Percentiles rank a stretch among this genome's conserved stretches.
These are phyloP conservation scores for Habrosyne pyritoides DNA, from an alignment of 2,888 invertebrate genomes.

Conservation along the genomic window DNA sequence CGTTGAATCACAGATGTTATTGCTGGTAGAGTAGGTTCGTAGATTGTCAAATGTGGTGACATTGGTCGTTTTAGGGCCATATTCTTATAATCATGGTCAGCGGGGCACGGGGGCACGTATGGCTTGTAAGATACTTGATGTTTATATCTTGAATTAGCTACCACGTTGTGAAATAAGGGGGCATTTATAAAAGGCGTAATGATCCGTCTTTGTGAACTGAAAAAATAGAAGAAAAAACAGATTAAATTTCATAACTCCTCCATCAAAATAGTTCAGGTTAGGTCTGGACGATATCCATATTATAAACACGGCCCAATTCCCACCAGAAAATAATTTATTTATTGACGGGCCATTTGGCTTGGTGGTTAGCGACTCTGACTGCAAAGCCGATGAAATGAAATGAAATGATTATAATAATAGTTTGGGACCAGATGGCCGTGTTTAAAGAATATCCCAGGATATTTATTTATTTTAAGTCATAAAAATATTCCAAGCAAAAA, in stretches of 20 bases:
- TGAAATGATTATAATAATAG: too few relatives aligned
- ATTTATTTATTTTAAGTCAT: too few relatives aligned
- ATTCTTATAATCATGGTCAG: slow-evolving; percentile 88
- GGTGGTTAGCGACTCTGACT: too few relatives aligned
- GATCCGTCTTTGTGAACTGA: neutral
- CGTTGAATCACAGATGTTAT: slow-evolving; percentile 93
- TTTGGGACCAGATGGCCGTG: too few relatives aligned
- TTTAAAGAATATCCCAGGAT: too few relatives aligned
- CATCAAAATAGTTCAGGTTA: too few relatives aligned
- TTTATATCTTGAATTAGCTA: slow-evolving; percentile 6
- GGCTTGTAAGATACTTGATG: slow-evolving; percentile 45
- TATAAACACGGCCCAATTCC: too few relatives aligned
- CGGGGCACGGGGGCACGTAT: slow-evolving; percentile 48
- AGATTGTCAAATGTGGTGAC: slow-evolving; percentile 93
- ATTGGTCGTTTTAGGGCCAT: slow-evolving; percentile 88
- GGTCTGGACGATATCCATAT: too few relatives aligned
- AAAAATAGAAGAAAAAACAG: neutral
- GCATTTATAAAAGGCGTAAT: neutral
- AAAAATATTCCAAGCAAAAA: too few relatives aligned
- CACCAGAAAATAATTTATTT: too few relatives aligned
- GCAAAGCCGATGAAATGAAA: too few relatives aligned
- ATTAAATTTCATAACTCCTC: neutral
- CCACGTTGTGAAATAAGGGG: neutral
- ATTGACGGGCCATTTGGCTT: too few relatives aligned
- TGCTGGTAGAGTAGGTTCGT: slow-evolving; percentile 89